These are phyloP conservation scores for Girardinichthys multiradiatus DNA, from an alignment of 2,113 vertebrate species.

Conservation along the genomic window DNA sequence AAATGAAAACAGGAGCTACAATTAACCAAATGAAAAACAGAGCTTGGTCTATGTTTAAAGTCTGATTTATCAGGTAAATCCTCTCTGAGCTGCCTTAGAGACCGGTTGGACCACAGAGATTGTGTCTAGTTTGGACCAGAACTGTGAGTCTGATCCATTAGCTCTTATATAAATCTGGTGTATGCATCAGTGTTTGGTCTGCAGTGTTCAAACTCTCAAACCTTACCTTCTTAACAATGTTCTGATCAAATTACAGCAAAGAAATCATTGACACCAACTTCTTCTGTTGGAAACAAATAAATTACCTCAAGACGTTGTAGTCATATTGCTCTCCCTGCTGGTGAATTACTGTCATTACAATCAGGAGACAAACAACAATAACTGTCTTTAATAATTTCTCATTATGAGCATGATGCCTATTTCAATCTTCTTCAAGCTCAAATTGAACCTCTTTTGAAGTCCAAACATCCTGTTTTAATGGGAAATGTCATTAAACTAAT, in stretches of 20 bases:
- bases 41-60: no score
- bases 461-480: neutral
- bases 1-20: no score
- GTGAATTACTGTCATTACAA: neutral
- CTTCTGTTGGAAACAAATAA: neutral
- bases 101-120: no score
- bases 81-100: no score
- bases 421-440: neutral
- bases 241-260: neutral
- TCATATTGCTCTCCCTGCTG: constrained; percentile 7
- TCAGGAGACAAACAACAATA: neutral
- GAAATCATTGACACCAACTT: neutral
- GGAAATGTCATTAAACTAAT: neutral
- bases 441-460: neutral
- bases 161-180: neutral
- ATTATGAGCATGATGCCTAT: no score
- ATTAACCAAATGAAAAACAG: no score
- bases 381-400: neutral
- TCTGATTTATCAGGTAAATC: no score
- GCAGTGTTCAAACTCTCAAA: neutral
- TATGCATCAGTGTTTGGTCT: neutral
- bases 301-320: neutral
- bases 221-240: neutral
- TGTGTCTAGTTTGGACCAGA: neutral
- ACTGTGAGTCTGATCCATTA: neutral